phyloP scores from a whole-genome alignment of 2,888 invertebrate species.

The Synanthedon andrenaeformis region DNA sequence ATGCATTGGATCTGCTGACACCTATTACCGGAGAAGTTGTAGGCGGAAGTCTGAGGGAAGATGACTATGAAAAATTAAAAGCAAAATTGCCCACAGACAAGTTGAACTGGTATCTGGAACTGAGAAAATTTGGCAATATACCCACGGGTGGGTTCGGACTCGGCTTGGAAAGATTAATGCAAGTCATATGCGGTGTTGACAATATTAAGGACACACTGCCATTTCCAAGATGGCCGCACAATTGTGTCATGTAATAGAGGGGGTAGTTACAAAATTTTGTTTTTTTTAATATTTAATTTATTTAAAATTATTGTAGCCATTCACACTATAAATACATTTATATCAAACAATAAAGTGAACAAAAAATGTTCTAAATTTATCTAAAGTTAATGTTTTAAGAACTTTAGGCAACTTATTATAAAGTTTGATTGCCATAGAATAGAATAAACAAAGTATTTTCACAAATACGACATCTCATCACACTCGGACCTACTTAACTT shows the following conservation, averaged over 20 bases:
- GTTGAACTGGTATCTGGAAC: constrained; percentile 88
- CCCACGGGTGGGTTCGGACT: constrained; percentile 96
- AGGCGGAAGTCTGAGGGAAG: constrained; percentile 95
- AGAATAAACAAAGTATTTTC: too few relatives aligned
- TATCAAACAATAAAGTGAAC: too few relatives aligned
- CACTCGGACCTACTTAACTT: too few relatives aligned
- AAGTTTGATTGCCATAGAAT: too few relatives aligned
- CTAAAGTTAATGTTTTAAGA: too few relatives aligned
- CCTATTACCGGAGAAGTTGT: constrained; percentile 93
- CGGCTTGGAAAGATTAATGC: constrained; percentile 93
- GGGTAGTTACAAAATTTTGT: too few relatives aligned
- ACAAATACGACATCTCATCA: too few relatives aligned
- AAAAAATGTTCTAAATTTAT: too few relatives aligned
- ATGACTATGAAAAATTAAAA: constrained; percentile 74
- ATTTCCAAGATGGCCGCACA: constrained; percentile 95
- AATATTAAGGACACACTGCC: constrained; percentile 96
- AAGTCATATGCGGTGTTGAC: constrained; percentile 80
- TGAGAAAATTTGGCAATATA: constrained; percentile 88
- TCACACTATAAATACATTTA: too few relatives aligned
- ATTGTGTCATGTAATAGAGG: constrained; percentile 73
- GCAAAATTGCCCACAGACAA: constrained; percentile 71
- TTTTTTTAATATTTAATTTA: too few relatives aligned
- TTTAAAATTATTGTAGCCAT: too few relatives aligned
- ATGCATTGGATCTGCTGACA: constrained; percentile 88
- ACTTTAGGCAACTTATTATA: too few relatives aligned